These are phyloP conservation scores for Cuculus canorus DNA, from an alignment of 2,797 vertebrate species.

Conservation along the genomic window DNA sequence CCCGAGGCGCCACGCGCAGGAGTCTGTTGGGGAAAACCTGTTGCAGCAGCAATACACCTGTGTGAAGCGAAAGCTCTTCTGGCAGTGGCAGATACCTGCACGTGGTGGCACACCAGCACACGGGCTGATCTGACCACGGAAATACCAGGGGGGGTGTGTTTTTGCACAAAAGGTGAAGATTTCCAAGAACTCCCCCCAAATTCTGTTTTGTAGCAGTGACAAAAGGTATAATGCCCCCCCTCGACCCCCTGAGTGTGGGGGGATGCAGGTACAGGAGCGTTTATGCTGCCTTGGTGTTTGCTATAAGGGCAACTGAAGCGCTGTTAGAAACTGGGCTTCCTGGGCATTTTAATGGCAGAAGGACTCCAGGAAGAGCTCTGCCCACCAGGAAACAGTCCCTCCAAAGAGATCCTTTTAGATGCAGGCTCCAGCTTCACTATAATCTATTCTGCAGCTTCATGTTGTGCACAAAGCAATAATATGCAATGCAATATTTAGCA, in stretches of 20 bases:
- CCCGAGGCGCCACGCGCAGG: background rate
- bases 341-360: background rate
- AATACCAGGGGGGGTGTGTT: background rate
- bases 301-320: background rate
- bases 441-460: background rate
- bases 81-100: background rate
- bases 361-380: background rate
- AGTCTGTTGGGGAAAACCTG: background rate
- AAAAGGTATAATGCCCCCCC: background rate
- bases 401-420: background rate
- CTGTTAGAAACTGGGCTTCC: background rate
- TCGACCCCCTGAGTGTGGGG: background rate
- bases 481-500: background rate
- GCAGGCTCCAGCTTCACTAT: background rate
- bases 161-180: background rate
- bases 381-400: background rate
- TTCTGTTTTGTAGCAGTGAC: background rate
- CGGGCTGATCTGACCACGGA: background rate
- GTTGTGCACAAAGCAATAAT: background rate
- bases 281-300: rapidly evolving
- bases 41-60: background rate
- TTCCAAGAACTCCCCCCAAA: background rate
- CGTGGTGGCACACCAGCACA: background rate
- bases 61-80: background rate
- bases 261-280: background rate